phyloP scores from a whole-genome alignment of 1,140 invertebrate genomes.

The Drosophila virilis region DNA sequence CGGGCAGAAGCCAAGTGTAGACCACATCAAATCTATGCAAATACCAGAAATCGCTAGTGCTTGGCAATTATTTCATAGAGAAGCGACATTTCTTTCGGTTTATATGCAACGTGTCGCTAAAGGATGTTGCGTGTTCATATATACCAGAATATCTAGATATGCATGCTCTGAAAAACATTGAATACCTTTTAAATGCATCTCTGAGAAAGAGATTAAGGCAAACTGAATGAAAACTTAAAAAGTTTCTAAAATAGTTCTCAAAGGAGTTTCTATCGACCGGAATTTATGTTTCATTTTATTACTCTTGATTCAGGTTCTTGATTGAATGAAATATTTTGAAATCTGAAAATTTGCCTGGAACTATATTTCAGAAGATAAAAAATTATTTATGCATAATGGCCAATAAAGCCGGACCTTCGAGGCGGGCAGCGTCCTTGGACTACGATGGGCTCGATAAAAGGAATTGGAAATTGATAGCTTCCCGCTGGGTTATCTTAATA shows the following conservation, averaged over 20 bases:
- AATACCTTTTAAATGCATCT: too few species aligned
- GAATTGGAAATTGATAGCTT: conserved; percentile 1
- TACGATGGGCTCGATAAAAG: neutral
- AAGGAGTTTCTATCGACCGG: too few species aligned
- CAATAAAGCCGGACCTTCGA: too few species aligned
- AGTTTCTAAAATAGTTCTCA: too few species aligned
- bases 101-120: neutral
- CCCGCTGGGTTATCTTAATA: neutral
- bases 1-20: neutral
- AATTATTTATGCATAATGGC: neutral
- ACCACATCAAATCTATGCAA: conserved; percentile 64
- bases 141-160: too few species aligned
- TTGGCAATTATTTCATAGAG: conserved; percentile 15
- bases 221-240: too few species aligned
- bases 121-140: too few species aligned
- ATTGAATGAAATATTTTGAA: neutral
- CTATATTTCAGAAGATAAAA: neutral
- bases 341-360: neutral
- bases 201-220: too few species aligned
- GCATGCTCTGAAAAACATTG: too few species aligned
- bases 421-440: neutral
- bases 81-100: neutral
- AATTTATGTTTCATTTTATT: neutral
- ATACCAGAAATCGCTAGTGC: conserved; percentile 46
- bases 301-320: neutral